phyloP scores from a whole-genome alignment of 2,113 vertebrate genomes.

The Myrmecobius fasciatus region DNA sequence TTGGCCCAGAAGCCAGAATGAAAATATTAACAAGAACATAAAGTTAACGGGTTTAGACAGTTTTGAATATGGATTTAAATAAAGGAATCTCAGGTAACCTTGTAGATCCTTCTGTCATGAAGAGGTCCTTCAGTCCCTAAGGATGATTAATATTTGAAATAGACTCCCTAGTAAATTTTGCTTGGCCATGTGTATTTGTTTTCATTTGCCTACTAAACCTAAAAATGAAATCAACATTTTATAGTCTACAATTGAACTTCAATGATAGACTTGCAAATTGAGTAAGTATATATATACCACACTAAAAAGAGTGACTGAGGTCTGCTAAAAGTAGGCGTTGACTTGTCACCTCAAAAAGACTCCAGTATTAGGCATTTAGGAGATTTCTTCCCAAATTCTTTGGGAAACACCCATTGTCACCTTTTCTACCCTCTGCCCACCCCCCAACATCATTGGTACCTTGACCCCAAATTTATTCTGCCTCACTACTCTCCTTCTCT shows the following conservation, averaged over 20 bases:
- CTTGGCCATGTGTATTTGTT: not conserved
- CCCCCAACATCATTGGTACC: not conserved
- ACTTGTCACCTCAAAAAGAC: not conserved
- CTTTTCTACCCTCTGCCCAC: not conserved
- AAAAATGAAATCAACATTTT: not conserved
- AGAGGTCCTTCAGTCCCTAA: not conserved
- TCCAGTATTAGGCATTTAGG: not conserved
- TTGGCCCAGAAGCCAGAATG: not conserved
- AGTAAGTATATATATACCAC: not conserved
- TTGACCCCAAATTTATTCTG: not conserved
- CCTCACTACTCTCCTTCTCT: not conserved
- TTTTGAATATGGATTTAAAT: not conserved
- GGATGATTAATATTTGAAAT: not conserved
- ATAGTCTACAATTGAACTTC: not conserved
- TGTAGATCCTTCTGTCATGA: not conserved
- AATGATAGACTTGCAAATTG: not conserved
- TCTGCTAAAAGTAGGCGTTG: not conserved
- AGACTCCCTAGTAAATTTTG: not conserved
- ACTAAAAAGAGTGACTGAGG: not conserved
- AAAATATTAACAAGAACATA: not conserved
- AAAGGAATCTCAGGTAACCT: not conserved
- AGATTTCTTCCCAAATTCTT: not conserved
- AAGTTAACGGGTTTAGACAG: not conserved
- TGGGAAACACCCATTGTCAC: not conserved
- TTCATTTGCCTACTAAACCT: not conserved